Conservation (phyloP, 2,888 invertebrate genomes). For the Rhagophthalmus giganteus region DNA sequence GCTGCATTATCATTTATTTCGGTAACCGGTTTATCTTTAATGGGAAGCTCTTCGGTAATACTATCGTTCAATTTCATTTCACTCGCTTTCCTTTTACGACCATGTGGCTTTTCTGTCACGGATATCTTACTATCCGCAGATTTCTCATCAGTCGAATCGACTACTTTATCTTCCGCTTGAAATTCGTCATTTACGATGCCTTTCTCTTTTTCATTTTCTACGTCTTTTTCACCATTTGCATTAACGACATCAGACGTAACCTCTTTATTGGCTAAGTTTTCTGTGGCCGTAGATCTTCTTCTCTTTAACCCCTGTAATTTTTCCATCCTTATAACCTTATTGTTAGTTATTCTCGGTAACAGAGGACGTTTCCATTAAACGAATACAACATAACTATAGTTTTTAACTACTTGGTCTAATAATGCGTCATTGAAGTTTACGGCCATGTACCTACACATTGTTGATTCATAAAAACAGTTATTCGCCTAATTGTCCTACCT, state of each 20-base stretch:
- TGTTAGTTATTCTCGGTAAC: not conserved
- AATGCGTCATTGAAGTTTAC: constrained; percentile 35
- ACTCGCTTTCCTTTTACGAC: constrained; percentile 37
- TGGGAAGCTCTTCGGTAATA: constrained; percentile 31
- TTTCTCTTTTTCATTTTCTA: constrained; percentile 3
- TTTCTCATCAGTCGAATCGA: not conserved
- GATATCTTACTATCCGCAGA: not conserved
- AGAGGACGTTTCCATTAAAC: constrained; percentile 10
- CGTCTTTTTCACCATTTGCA: constrained; percentile 12
- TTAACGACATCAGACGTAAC: constrained; percentile 8
- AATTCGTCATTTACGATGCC: constrained; percentile 1
- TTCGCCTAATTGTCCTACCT: not conserved
- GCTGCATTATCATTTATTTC: constrained; percentile 20
- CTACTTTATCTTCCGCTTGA: not conserved
- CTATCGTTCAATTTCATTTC: constrained; percentile 38
- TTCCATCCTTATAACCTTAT: not conserved
- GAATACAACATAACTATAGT: constrained; percentile 21
- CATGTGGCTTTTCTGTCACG: constrained; percentile 15
- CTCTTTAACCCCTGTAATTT: constrained; percentile 17
- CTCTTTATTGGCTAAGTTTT: not conserved
- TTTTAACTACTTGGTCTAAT: constrained; percentile 36
- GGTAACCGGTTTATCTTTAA: constrained; percentile 19
- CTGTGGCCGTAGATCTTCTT: constrained; percentile 10
- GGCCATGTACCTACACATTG: constrained; percentile 8
- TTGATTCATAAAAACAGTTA: not conserved